Percentiles rank a stretch among this genome's conserved stretches.
These are phyloP conservation scores for Ephydatia muelleri DNA, from an alignment of 37 sponge, comb jelly and placozoan species.

Conservation along the genomic window DNA sequence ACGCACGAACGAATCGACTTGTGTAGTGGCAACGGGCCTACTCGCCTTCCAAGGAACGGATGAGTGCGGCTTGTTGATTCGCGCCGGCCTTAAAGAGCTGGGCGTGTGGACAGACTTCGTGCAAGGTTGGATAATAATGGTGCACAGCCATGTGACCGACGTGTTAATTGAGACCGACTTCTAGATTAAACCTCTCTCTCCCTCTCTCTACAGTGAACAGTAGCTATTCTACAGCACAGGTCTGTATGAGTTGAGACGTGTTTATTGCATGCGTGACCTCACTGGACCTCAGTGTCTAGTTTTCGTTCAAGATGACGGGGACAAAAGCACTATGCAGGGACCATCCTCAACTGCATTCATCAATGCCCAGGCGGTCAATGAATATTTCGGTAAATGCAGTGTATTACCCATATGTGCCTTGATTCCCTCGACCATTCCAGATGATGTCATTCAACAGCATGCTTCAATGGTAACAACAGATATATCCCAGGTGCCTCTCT, in stretches of 20 bases:
- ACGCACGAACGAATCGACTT: background rate
- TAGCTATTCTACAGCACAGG: slow-evolving; percentile 36
- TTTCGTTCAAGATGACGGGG: slow-evolving; percentile 87
- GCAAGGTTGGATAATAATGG: slow-evolving; percentile 18
- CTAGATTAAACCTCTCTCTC: background rate
- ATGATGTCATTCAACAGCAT: slow-evolving; percentile 32
- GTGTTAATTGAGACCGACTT: background rate
- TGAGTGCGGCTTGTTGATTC: slow-evolving; percentile 64
- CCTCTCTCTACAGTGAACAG: slow-evolving; percentile 7
- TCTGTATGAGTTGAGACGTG: background rate
- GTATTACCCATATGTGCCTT: background rate
- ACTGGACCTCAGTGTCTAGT: slow-evolving; percentile 70
- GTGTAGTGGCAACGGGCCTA: slow-evolving; percentile 60
- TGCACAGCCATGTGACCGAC: background rate
- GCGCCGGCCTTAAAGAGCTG: slow-evolving; percentile 34
- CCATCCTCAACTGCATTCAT: slow-evolving; percentile 80
- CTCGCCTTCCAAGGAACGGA: slow-evolving; percentile 88
- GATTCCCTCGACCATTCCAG: slow-evolving; percentile 17
- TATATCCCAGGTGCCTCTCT: slow-evolving; percentile 90
- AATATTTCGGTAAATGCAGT: slow-evolving; percentile 63
- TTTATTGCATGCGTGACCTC: background rate
- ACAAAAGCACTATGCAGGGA: slow-evolving; percentile 86
- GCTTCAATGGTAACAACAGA: slow-evolving; percentile 86
- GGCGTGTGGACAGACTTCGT: slow-evolving; percentile 76
- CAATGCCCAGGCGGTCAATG: slow-evolving; percentile 35